phyloP scores from a whole-genome alignment of 2,113 vertebrate species.

The Gnathonemus echidnorhynchus region DNA sequence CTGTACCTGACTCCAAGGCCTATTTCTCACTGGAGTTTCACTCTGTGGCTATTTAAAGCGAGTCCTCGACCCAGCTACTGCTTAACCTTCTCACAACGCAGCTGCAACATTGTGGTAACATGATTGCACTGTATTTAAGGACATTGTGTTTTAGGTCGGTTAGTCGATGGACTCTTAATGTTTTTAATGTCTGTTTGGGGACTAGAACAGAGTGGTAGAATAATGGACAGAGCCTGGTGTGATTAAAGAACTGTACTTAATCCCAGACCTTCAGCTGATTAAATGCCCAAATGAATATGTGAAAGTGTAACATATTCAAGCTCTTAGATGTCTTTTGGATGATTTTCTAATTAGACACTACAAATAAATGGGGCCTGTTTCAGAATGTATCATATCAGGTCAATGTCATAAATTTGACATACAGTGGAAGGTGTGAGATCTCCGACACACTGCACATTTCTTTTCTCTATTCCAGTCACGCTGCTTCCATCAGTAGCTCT shows the following conservation, averaged over 20 bases:
- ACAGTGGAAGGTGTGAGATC: not conserved
- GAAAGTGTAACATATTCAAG: not conserved
- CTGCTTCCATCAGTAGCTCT: not conserved
- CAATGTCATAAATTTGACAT: not conserved
- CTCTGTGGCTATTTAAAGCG: conserved; percentile 1
- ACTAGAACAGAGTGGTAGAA: not conserved
- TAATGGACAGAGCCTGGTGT: not conserved
- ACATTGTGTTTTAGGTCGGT: not conserved
- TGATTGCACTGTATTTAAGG: conserved; percentile 4
- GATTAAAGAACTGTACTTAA: not conserved
- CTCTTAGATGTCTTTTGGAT: not conserved
- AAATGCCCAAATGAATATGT: not conserved
- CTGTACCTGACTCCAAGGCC: not conserved
- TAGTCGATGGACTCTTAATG: not conserved
- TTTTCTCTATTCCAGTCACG: not conserved
- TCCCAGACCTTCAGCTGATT: not conserved
- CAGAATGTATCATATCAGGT: not conserved
- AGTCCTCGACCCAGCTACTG: not conserved
- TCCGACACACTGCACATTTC: not conserved
- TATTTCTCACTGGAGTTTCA: not conserved
- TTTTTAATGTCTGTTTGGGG: not conserved
- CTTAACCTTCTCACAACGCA: not conserved
- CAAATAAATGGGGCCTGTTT: not conserved
- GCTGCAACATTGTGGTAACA: not conserved
- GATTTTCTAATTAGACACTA: not conserved